These are phyloP conservation scores for Orchesella flavescens DNA, from an alignment of 2,888 invertebrate genomes.

Conservation along the genomic window DNA sequence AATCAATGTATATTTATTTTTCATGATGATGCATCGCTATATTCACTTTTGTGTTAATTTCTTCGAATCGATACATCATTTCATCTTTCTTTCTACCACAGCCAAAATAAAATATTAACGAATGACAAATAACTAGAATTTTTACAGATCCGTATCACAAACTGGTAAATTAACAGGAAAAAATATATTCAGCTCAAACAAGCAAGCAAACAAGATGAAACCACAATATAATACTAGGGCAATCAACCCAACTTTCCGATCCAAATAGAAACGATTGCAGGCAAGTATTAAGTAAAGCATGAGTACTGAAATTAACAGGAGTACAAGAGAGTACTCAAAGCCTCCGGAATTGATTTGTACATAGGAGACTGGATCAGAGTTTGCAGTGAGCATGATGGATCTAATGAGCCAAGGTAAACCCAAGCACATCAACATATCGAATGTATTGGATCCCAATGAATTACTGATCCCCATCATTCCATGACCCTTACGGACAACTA, in stretches of 20 bases:
- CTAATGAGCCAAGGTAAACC: constrained; percentile 93
- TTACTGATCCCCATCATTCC: constrained; percentile 94
- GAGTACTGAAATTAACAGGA: constrained; percentile 87
- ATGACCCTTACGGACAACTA: constrained; percentile 95
- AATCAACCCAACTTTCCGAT: constrained; percentile 86
- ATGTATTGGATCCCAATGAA: constrained; percentile 91
- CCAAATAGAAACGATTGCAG: constrained; percentile 89
- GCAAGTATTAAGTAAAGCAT: constrained; percentile 89
- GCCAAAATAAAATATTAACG: too few relatives aligned
- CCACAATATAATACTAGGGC: constrained; percentile 90
- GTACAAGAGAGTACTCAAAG: constrained; percentile 91
- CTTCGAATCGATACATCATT: too few relatives aligned
- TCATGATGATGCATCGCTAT: too few relatives aligned
- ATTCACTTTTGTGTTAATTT: too few relatives aligned
- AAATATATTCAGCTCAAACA: constrained; percentile 95
- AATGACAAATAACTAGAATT: too few relatives aligned
- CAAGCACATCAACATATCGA: constrained; percentile 80
- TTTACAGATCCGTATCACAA: constrained; percentile 76
- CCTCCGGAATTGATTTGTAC: constrained; percentile 93
- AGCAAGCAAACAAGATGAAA: constrained; percentile 88
- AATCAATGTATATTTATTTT: too few relatives aligned
- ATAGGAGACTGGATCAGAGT: constrained; percentile 82
- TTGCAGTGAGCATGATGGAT: constrained; percentile 86
- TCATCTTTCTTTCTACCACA: too few relatives aligned
- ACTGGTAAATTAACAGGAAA: constrained; percentile 90